Percentiles rank a stretch among this genome's conserved stretches.
phyloP scores from a whole-genome alignment of 35 echinoderm and acorn worm genomes.

The Anneissia japonica region DNA sequence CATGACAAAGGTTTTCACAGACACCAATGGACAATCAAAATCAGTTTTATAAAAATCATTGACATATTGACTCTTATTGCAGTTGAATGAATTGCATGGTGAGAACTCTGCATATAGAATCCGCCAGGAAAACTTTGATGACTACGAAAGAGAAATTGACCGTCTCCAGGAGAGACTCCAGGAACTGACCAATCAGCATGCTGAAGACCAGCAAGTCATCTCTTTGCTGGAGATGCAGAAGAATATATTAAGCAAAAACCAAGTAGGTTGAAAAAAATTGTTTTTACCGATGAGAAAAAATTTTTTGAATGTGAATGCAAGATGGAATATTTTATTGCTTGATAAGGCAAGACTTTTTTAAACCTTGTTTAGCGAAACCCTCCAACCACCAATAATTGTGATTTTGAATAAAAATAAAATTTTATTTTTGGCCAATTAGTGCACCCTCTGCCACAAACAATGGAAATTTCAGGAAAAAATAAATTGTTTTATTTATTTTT shows the following conservation, averaged over 20 bases:
- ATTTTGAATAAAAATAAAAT: too few species aligned
- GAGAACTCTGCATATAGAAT: constrained; percentile 47
- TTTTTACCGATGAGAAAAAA: background rate
- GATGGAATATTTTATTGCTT: background rate
- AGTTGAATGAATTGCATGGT: constrained; percentile 59
- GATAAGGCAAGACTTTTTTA: background rate
- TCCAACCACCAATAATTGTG: too few species aligned
- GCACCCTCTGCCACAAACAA: too few species aligned
- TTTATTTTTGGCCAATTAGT: too few species aligned
- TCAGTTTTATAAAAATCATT: background rate
- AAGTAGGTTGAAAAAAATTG: constrained; percentile 43
- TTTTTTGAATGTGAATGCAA: background rate
- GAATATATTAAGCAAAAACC: constrained; percentile 69
- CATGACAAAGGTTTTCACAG: background rate
- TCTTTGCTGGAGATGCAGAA: constrained; percentile 98
- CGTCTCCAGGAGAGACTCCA: constrained; percentile 73
- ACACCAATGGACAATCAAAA: background rate
- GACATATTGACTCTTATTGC: background rate
- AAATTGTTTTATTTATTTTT: too few species aligned
- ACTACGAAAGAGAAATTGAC: constrained; percentile 46
- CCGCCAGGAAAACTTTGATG: constrained; percentile 59
- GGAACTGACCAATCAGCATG: constrained; percentile 80
- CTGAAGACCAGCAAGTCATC: constrained; percentile 96
- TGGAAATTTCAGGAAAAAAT: too few species aligned
- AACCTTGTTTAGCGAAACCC: too few species aligned